A percentile compares a stretch with the other conserved stretches of the same genome.
Conservation (phyloP, 2,113 vertebrate genomes). For the Myiagra hebetior region DNA sequence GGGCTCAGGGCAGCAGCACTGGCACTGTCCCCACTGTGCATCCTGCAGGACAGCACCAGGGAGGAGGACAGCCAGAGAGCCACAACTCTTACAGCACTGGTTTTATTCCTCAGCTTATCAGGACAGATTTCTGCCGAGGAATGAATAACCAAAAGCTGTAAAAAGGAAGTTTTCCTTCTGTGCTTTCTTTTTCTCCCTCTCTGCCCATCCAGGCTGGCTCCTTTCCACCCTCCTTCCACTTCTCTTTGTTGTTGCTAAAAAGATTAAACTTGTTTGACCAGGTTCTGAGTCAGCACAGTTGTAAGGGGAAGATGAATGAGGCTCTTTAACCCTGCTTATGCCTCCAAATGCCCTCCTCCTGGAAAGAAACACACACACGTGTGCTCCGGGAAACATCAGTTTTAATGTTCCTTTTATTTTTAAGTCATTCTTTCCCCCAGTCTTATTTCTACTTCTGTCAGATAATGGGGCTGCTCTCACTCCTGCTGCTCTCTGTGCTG, state of each 20-base stretch:
- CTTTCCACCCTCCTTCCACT: conserved; percentile 33
- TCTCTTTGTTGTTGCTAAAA: conserved; percentile 51
- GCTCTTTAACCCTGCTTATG: conserved; percentile 59
- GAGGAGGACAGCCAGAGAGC: not conserved
- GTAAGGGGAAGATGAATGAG: conserved; percentile 60
- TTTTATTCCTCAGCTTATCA: not conserved
- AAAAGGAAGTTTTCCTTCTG: conserved; percentile 26
- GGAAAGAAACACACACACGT: conserved; percentile 24
- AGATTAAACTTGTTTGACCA: conserved; percentile 64
- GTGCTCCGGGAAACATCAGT: conserved; percentile 13
- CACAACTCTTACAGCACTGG: not conserved
- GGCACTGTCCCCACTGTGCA: not conserved
- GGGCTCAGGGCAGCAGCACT: not conserved
- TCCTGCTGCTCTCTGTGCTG: conserved; percentile 41
- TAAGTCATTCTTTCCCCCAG: conserved; percentile 29
- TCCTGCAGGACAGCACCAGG: not conserved
- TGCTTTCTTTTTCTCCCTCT: not conserved
- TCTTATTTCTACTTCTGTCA: conserved; percentile 40
- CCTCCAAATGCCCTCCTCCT: conserved; percentile 34
- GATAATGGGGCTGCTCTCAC: conserved; percentile 32
- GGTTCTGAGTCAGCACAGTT: conserved; percentile 62
- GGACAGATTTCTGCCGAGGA: not conserved
- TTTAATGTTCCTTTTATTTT: conserved; percentile 56
- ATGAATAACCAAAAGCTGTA: not conserved
- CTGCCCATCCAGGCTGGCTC: not conserved